Percentiles rank a stretch among this genome's conserved stretches.
Evolutionary conservation across 2,888 invertebrate species (phyloP).

Genomic region (Polydrusus tereticollis): DNA sequence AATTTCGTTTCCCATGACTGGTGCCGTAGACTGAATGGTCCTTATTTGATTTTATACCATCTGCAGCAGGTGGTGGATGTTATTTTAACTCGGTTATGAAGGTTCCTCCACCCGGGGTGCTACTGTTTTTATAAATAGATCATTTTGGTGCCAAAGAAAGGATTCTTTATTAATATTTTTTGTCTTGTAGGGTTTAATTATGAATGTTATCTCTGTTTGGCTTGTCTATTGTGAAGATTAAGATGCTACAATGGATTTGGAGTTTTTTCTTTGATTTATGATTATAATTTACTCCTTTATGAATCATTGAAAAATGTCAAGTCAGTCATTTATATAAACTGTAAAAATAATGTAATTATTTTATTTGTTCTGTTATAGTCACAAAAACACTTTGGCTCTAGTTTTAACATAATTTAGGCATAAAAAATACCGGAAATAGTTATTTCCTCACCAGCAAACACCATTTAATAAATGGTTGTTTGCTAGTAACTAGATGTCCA

Average conservation of each 20-base stretch:
- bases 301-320: no score
- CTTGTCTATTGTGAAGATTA: constrained; percentile 17
- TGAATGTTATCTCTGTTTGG: constrained; percentile 35
- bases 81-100: constrained; percentile 19
- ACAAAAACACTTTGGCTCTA: no score
- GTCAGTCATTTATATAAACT: no score
- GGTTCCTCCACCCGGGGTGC: constrained; percentile 30
- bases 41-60: constrained; percentile 31
- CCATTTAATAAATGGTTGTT: neutral
- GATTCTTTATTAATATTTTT: constrained; percentile 25
- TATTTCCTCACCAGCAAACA: neutral
- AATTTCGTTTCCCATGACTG: constrained; percentile 36
- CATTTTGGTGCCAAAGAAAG: constrained; percentile 20
- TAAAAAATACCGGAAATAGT: neutral
- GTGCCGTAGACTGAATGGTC: constrained; percentile 2
- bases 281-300: no score
- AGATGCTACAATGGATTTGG: neutral
- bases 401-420: neutral
- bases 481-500: neutral
- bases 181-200: constrained; percentile 28
- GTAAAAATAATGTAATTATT: no score
- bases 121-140: constrained; percentile 42
- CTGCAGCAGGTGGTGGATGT: constrained; percentile 42
- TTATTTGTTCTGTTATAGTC: no score
- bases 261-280: constrained; percentile 1